phyloP scores from a whole-genome alignment of 1,140 invertebrate genomes.

The Steinernema feltiae region DNA sequence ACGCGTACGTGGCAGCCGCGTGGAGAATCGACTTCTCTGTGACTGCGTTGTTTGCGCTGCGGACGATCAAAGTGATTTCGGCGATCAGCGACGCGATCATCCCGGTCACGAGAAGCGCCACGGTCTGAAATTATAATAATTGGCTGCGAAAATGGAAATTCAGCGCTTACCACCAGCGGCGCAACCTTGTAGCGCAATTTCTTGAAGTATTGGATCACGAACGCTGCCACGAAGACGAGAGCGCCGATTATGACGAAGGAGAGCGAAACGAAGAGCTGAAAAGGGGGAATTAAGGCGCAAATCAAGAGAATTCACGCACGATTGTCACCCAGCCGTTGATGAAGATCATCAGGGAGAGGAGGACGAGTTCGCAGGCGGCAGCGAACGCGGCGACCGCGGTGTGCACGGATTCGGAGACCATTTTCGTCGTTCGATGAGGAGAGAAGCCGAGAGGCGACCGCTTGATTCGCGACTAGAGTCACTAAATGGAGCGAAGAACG shows the following conservation, averaged over 20 bases:
- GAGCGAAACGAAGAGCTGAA: neutral
- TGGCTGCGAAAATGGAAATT: neutral
- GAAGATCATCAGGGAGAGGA: neutral
- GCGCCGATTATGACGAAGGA: neutral
- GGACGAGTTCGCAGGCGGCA: neutral
- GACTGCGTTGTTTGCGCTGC: neutral
- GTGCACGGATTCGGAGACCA: conserved; percentile 3
- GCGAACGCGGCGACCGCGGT: neutral
- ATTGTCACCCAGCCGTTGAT: neutral
- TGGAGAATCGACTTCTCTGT: neutral
- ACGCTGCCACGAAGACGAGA: neutral
- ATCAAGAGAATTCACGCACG: neutral
- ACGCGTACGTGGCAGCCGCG: neutral
- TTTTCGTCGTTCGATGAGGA: neutral
- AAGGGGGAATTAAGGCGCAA: neutral
- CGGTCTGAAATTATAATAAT: neutral
- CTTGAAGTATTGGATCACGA: neutral
- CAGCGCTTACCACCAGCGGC: neutral
- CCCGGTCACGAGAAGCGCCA: neutral
- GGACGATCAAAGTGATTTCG: neutral
- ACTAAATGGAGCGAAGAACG: neutral
- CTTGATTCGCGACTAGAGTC: neutral
- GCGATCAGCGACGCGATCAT: neutral
- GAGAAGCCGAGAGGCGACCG: neutral
- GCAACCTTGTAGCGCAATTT: neutral